phyloP scores from a whole-genome alignment of 2,797 vertebrate genomes.

The Enoplosus armatus region DNA sequence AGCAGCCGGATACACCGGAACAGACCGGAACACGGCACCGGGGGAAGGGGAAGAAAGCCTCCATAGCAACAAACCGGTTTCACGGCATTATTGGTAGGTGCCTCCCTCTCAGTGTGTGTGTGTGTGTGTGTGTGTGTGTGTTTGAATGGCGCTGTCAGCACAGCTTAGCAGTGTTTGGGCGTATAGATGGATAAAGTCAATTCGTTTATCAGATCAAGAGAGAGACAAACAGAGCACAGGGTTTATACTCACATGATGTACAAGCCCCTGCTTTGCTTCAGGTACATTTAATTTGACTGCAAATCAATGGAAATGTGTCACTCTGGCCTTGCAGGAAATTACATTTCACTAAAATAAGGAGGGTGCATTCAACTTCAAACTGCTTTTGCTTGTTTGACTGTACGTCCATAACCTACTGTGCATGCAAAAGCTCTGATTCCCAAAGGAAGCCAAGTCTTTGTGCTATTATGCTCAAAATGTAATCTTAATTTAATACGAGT shows the following conservation, averaged over 20 bases:
- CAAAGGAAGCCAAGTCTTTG: background rate
- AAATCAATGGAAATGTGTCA: background rate
- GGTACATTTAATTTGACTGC: background rate
- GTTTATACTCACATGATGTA: background rate
- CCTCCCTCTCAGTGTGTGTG: conserved; percentile 47
- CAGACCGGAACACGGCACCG: conserved; percentile 13
- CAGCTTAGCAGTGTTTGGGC: conserved; percentile 48
- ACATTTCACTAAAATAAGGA: background rate
- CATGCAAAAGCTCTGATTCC: background rate
- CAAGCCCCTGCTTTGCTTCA: background rate
- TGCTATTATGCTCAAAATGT: background rate
- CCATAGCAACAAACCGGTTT: conserved; percentile 78
- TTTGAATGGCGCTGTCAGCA: conserved; percentile 45
- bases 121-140: conserved; percentile 26
- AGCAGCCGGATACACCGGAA: conserved; percentile 17
- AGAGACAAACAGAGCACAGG: background rate
- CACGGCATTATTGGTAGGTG: conserved; percentile 73
- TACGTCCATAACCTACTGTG: background rate
- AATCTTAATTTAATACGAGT: background rate
- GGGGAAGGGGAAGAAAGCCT: conserved; percentile 48
- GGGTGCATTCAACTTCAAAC: background rate
- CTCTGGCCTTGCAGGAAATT: conserved; percentile 17
- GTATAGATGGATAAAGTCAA: conserved; percentile 50
- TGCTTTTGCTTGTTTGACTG: background rate
- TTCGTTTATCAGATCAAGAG: background rate